These are phyloP conservation scores for Salvelinus alpinus DNA, from an alignment of 2,113 vertebrate species.

Conservation along the genomic window DNA sequence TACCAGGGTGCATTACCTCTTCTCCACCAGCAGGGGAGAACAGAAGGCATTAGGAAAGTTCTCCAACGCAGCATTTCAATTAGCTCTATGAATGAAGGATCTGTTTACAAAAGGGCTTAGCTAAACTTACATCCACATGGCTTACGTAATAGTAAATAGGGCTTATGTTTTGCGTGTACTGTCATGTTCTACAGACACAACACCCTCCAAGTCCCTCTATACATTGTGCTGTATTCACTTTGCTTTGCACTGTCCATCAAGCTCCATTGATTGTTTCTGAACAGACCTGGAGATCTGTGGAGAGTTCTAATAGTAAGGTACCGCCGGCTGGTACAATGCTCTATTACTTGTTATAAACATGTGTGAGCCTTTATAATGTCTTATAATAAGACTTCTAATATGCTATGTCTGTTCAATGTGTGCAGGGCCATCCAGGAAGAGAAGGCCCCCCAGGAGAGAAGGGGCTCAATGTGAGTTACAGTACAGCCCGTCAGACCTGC, in stretches of 20 bases:
- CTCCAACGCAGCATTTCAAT: constrained; percentile 27
- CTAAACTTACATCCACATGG: not conserved
- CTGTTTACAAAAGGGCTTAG: not conserved
- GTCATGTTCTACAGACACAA: not conserved
- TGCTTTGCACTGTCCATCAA: not conserved
- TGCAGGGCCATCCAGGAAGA: constrained; percentile 89
- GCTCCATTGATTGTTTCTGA: not conserved
- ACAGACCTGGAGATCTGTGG: not conserved
- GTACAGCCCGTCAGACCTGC: not conserved
- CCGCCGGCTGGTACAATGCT: no score
- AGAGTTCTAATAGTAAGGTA: no score
- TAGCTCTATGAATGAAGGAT: not conserved
- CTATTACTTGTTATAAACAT: no score
- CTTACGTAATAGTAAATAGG: not conserved
- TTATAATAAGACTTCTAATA: not conserved
- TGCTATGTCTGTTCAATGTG: constrained; percentile 4
- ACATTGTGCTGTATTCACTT: not conserved
- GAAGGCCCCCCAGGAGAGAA: constrained; percentile 90
- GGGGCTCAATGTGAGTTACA: constrained; percentile 80
- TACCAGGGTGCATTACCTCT: constrained; percentile 7
- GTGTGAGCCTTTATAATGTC: not conserved
- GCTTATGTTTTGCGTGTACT: not conserved
- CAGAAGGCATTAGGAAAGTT: constrained; percentile 7
- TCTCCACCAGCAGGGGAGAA: constrained; percentile 1
- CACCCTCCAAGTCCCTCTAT: not conserved